Evolutionary conservation across 2,113 vertebrate species (phyloP).

Genomic region (Ceyx melanurus): DNA sequence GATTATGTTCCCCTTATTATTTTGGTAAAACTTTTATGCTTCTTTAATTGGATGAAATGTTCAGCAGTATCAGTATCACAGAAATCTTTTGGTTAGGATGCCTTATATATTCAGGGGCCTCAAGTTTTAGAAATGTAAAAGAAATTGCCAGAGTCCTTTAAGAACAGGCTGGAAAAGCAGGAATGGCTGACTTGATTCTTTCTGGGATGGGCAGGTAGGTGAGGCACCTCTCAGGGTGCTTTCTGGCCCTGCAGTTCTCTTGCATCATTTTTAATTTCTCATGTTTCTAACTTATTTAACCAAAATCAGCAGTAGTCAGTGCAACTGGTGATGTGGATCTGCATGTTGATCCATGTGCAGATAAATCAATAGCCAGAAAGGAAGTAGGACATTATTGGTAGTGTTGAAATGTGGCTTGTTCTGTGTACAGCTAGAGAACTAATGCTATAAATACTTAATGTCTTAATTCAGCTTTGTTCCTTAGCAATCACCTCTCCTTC

Average conservation of each 20-base stretch:
- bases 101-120: not conserved
- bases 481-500: not conserved
- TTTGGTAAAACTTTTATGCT: not conserved
- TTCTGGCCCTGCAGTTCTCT: not conserved
- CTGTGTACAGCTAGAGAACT: not conserved
- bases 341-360: not conserved
- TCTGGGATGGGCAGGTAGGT: not conserved
- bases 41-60: not conserved
- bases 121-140: not conserved
- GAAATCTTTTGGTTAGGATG: not conserved
- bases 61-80: not conserved
- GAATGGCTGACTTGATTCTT: not conserved
- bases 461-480: slow-evolving; percentile 16
- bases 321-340: not conserved
- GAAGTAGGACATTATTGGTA: not conserved
- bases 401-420: not conserved
- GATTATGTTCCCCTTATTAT: not conserved
- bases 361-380: not conserved
- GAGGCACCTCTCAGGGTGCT: not conserved
- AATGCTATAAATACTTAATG: slow-evolving; percentile 19
- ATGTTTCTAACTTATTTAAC: not conserved
- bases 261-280: not conserved
- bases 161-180: not conserved
- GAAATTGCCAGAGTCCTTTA: not conserved
- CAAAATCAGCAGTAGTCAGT: not conserved